These are phyloP conservation scores for Epirrhoe tristata DNA, from an alignment of 2,888 invertebrate genomes.

Conservation along the genomic window DNA sequence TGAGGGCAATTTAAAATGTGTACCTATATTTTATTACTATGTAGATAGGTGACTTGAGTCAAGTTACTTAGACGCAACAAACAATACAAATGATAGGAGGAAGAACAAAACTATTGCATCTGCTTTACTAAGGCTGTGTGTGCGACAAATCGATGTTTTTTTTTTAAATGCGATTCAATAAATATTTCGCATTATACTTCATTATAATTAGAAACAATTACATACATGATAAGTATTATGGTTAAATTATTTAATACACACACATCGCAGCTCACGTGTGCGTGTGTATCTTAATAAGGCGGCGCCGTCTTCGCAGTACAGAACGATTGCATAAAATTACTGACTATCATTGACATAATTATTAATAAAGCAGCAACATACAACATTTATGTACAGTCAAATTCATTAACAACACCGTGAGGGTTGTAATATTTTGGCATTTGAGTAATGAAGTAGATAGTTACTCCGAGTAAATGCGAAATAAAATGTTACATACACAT, in stretches of 20 bases:
- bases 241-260: conserved; percentile 24
- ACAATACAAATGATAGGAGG: conserved; percentile 1
- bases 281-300: conserved; percentile 25
- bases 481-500: conserved; percentile 12
- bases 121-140: conserved; percentile 4
- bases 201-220: conserved; percentile 16
- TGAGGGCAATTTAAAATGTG: conserved; percentile 6
- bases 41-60: conserved; percentile 9
- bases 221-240: conserved; percentile 18
- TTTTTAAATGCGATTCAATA: conserved; percentile 22
- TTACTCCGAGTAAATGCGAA: conserved; percentile 23
- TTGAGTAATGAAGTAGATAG: conserved; percentile 18
- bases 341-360: conserved; percentile 23
- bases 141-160: conserved; percentile 8
- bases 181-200: conserved; percentile 19
- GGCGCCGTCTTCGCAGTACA: conserved; percentile 32
- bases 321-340: conserved; percentile 29
- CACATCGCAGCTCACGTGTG: conserved; percentile 23
- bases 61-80: conserved; percentile 1
- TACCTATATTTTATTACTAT: conserved; percentile 12
- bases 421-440: conserved; percentile 21
- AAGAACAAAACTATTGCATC: not conserved
- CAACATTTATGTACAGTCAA: conserved; percentile 34
- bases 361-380: conserved; percentile 30
- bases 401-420: conserved; percentile 4